Base-by-base conservation (phyloP, 2,113 vertebrate species). In the Acanthisitta chloris region DNA sequence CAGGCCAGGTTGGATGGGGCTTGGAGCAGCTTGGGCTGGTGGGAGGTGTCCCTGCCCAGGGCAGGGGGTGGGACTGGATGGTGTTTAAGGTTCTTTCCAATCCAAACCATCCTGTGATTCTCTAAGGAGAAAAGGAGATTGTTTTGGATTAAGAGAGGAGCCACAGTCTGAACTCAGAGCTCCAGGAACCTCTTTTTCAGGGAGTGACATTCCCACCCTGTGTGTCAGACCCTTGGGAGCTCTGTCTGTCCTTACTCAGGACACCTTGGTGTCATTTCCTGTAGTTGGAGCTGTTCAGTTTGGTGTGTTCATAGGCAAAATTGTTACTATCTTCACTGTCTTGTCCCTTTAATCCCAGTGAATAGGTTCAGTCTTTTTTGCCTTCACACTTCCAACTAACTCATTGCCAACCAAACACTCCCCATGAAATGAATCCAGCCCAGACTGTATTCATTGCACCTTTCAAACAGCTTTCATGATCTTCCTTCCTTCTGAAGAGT, bases 341-440 rank as follows among this genome's bases (percentile, higher is more conserved):
- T 21, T 31, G 5, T 70, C 38, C 12, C 31, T 72, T 62, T 42
- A 33, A 34, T 69, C 36, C 36, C 54, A 29, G 10, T 10, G 58
- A 64, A 46, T 5, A 18, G 12, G 1, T 52, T 26, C 19, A 12
- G 3, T 31, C 7, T 57, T 70, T 85, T 87, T 65, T 85, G 4
- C 29, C 16, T 65, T 52, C 12, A 23, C 1, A 2, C 31, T 67
- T 23, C 48, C 52, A 64, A 74, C 45, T 28, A 59, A n/a, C 13
- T 33, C 65, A 24, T 26, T 15, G 6, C 18, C 70, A 81, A 33
- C 1, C 0, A 4, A 66, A 42, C 33, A 46, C 4, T 0, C 62
- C 66, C 76, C 2, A 2, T 71, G 77, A 66, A 81, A 71, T 15
- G 43, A 95, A 62, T 25, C 28, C 67, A 73, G 66, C 65, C 42